Conservation (phyloP, 2,113 vertebrate genomes). For the Chloropsis hardwickii region DNA sequence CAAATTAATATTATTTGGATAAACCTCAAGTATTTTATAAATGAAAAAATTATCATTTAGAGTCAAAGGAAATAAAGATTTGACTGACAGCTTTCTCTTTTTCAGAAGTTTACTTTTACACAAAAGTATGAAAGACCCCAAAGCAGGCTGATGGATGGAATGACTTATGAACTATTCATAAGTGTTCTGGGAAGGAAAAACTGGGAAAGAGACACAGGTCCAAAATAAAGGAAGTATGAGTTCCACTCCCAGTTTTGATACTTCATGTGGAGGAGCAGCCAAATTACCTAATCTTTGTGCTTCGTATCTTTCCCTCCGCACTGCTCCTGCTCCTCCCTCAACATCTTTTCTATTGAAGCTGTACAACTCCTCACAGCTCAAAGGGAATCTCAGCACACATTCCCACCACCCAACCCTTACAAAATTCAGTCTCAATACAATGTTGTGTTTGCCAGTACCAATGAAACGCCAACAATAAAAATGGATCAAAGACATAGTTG, state of each 20-base stretch:
- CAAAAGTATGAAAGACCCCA: background rate
- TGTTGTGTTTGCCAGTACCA: rapidly evolving
- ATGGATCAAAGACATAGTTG: rapidly evolving
- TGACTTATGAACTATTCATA: background rate
- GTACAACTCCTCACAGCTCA: background rate
- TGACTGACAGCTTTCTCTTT: background rate
- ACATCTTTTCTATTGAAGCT: background rate
- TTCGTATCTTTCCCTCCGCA: background rate
- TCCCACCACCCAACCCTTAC: background rate
- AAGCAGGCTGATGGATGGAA: background rate
- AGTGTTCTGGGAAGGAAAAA: background rate
- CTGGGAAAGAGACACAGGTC: background rate
- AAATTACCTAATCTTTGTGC: background rate
- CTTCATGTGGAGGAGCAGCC: background rate
- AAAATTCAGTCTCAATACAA: background rate
- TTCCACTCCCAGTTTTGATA: background rate
- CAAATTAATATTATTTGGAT: background rate
- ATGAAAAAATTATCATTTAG: background rate
- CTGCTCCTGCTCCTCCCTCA: background rate
- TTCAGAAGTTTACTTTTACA: background rate
- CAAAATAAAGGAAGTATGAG: background rate
- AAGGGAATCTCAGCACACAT: background rate
- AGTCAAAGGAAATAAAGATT: background rate
- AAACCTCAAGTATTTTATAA: background rate
- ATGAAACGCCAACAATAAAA: background rate